Conservation (phyloP, 2,888 invertebrate genomes). For the Cryptocephalus moraei region DNA sequence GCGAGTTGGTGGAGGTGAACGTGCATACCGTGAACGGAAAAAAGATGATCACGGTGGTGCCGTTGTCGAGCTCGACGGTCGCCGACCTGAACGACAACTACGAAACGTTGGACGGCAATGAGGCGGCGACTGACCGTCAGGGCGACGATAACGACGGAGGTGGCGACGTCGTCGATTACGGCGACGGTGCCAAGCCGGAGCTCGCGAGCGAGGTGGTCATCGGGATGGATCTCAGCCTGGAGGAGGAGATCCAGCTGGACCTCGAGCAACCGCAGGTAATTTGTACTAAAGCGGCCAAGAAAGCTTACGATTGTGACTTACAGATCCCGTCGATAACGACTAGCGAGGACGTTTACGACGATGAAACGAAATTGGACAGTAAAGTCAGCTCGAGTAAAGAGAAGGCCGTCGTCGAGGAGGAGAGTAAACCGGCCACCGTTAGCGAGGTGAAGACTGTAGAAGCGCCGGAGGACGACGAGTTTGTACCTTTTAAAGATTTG, state of each 20-base stretch:
- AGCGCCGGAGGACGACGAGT: slow-evolving; percentile 18
- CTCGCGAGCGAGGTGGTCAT: slow-evolving; percentile 19
- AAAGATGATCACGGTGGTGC: slow-evolving; percentile 25
- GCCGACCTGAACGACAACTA: slow-evolving; percentile 27
- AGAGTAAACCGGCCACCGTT: neutral
- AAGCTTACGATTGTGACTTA: slow-evolving; percentile 22
- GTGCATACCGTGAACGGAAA: slow-evolving; percentile 23
- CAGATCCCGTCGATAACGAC: slow-evolving; percentile 20
- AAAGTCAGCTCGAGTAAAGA: slow-evolving; percentile 15
- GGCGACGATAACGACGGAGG: slow-evolving; percentile 3
- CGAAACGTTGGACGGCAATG: slow-evolving; percentile 9
- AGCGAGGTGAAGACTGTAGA: slow-evolving; percentile 4
- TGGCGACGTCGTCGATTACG: neutral
- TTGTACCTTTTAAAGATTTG: slow-evolving; percentile 21
- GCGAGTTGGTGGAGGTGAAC: slow-evolving; percentile 26
- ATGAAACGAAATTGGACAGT: slow-evolving; percentile 6
- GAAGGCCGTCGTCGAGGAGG: slow-evolving; percentile 1
- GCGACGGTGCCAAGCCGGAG: slow-evolving; percentile 7
- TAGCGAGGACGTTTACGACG: slow-evolving; percentile 16
- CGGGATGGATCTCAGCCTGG: slow-evolving; percentile 20
- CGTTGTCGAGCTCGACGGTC: slow-evolving; percentile 21
- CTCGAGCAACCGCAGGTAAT: slow-evolving; percentile 12
- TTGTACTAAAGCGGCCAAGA: slow-evolving; percentile 27
- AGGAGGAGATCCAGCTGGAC: slow-evolving; percentile 19
- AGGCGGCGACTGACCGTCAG: slow-evolving; percentile 3